Evolutionary conservation across 2,113 vertebrate genomes (phyloP).

Genomic region (Hypanus sabinus): DNA sequence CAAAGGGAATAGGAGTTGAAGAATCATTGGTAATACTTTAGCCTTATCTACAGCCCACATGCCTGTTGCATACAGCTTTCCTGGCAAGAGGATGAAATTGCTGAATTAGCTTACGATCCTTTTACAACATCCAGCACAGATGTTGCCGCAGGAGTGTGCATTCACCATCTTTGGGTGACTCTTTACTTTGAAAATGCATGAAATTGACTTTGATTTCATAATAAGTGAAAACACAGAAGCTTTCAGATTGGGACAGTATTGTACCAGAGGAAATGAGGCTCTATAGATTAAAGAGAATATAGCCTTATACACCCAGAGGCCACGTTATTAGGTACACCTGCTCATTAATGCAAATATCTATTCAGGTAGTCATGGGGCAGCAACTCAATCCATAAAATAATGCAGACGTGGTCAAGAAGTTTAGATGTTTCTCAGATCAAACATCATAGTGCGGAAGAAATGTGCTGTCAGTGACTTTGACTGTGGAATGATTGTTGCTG

Average conservation of each 20-base stretch:
- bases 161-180: background rate
- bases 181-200: background rate
- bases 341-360: too few species aligned
- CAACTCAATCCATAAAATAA: too few species aligned
- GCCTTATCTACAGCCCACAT: background rate
- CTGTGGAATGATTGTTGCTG: too few species aligned
- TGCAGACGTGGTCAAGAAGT: too few species aligned
- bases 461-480: too few species aligned
- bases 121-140: background rate
- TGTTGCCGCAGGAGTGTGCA: background rate
- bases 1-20: background rate
- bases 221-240: background rate
- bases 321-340: too few species aligned
- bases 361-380: too few species aligned
- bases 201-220: background rate
- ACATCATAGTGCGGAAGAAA: too few species aligned
- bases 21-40: slow-evolving; percentile 1
- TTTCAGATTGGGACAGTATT: background rate
- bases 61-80: background rate
- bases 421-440: too few species aligned
- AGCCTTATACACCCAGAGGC: too few species aligned
- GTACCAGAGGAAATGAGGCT: background rate
- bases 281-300: background rate
- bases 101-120: background rate
- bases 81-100: background rate